These are phyloP conservation scores for Drosophila santomea DNA, from an alignment of 1,140 invertebrate species.

Conservation along the genomic window DNA sequence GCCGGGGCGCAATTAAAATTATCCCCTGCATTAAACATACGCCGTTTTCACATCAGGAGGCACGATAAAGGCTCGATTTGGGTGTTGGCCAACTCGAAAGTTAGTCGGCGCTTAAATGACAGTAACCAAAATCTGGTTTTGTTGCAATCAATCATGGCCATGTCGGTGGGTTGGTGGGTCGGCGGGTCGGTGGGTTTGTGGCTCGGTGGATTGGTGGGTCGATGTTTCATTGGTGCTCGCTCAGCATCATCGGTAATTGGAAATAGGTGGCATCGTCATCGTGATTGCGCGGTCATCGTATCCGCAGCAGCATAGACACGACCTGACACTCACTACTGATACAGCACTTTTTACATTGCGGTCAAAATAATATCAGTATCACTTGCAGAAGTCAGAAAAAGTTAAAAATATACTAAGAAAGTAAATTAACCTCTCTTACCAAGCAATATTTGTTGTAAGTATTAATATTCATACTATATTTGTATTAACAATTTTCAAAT, in stretches of 20 bases:
- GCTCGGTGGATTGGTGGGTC: slow-evolving; percentile 3
- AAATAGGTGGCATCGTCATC: slow-evolving; percentile 73
- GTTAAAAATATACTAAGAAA: background rate
- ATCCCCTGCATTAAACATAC: slow-evolving; percentile 44
- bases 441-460: too few relatives aligned
- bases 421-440: too few relatives aligned
- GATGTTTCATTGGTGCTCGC: slow-evolving; percentile 28
- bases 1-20: slow-evolving; percentile 68
- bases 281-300: slow-evolving; percentile 65
- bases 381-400: background rate
- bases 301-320: slow-evolving; percentile 40
- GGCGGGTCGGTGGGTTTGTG: slow-evolving; percentile 9
- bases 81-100: slow-evolving; percentile 50
- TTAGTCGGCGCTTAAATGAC: slow-evolving; percentile 75
- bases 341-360: slow-evolving; percentile 2
- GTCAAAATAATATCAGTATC: slow-evolving; percentile 4
- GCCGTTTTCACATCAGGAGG: slow-evolving; percentile 7
- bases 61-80: slow-evolving; percentile 7
- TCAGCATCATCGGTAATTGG: slow-evolving; percentile 76
- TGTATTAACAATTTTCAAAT: too few relatives aligned
- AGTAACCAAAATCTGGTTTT: slow-evolving; percentile 81
- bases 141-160: slow-evolving; percentile 78
- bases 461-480: too few relatives aligned
- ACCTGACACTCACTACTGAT: slow-evolving; percentile 24
- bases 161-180: background rate